A percentile compares a stretch with the other conserved stretches of the same genome.
Evolutionary conservation across 2,797 vertebrate species (phyloP).

Genomic region (Gallinago stenura): DNA sequence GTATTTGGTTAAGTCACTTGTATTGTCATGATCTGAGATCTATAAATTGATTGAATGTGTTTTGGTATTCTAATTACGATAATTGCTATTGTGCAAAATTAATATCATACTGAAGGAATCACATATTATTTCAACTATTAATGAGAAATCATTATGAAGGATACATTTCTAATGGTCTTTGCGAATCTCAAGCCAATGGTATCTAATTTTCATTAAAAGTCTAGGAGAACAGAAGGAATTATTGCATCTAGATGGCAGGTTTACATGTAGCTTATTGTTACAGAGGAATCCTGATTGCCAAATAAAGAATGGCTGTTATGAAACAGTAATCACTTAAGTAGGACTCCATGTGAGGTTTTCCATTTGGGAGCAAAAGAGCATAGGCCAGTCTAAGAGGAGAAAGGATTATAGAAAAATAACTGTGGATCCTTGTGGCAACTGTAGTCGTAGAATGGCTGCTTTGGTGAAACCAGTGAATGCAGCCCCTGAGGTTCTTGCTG

Average conservation of each 20-base stretch:
- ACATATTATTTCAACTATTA: neutral
- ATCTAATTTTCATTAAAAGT: neutral
- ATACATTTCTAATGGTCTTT: neutral
- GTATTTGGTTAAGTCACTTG: neutral
- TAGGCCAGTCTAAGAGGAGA: neutral
- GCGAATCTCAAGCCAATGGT: neutral
- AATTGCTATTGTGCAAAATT: neutral
- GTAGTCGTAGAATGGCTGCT: neutral
- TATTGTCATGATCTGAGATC: neutral
- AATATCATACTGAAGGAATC: neutral
- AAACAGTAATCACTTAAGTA: neutral
- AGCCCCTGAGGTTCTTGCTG: neutral
- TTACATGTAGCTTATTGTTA: fast-evolving
- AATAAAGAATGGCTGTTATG: neutral
- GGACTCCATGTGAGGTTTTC: neutral
- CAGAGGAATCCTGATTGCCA: neutral
- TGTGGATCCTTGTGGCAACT: neutral
- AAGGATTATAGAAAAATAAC: neutral
- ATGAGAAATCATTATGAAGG: neutral
- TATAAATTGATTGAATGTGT: neutral
- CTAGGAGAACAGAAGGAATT: neutral
- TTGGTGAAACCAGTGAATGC: neutral
- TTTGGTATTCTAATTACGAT: neutral
- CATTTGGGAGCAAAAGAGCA: neutral
- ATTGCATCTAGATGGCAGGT: neutral